Evolutionary conservation across 2,888 invertebrate genomes (phyloP).

Genomic region (Digitonthophagus gazella): DNA sequence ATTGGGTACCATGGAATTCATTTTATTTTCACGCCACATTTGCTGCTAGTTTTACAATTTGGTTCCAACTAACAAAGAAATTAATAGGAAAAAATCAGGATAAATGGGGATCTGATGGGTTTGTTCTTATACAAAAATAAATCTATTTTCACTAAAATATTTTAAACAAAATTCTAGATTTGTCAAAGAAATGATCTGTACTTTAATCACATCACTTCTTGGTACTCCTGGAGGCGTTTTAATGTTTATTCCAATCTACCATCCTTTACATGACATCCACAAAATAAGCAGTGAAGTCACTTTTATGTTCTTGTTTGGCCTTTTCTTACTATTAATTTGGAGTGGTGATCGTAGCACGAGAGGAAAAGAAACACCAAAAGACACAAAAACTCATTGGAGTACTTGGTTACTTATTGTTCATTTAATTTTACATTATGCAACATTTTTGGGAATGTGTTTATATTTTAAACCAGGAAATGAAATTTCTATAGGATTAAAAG

Average conservation of each 20-base stretch:
- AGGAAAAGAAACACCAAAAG: constrained; percentile 36
- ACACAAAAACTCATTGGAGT: constrained; percentile 39
- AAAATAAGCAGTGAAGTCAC: constrained; percentile 72
- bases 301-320: constrained; percentile 62
- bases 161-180: constrained; percentile 47
- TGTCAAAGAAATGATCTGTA: constrained; percentile 55
- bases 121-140: constrained; percentile 33
- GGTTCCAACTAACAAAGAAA: constrained; percentile 61
- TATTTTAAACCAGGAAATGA: constrained; percentile 67
- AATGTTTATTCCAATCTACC: constrained; percentile 72
- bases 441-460: constrained; percentile 62
- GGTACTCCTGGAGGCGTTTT: constrained; percentile 73
- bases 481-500: constrained; percentile 68
- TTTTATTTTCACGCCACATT: constrained; percentile 80
- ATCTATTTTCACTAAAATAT: neutral
- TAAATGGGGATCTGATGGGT: constrained; percentile 62
- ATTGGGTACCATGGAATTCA: constrained; percentile 82
- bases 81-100: constrained; percentile 56
- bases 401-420: constrained; percentile 51
- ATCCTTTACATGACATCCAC: constrained; percentile 69
- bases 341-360: constrained; percentile 57
- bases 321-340: constrained; percentile 62
- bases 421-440: constrained; percentile 62
- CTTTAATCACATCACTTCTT: constrained; percentile 60
- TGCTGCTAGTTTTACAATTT: constrained; percentile 68